Evolutionary conservation across 2,113 vertebrate species (phyloP), one percentile per base, ranked within the genome.

Genomic region (Drymodes brunneopygia): DNA sequence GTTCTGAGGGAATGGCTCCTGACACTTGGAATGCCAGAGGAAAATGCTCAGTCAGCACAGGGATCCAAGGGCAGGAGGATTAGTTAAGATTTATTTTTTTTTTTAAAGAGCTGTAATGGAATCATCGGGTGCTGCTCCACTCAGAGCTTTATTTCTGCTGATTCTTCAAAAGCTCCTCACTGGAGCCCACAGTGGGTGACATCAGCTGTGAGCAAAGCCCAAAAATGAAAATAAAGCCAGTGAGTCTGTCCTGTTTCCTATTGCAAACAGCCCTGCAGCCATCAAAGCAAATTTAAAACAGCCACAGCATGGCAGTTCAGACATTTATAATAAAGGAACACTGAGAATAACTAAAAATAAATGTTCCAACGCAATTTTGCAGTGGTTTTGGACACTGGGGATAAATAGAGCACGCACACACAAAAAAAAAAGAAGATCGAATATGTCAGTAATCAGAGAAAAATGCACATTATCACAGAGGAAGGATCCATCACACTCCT

Each of bases 21-120:
- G 36, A 60, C 86, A 12, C 73, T 56, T 33, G 57, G 69, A 71
- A 71, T 28, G 44, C 15, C 35, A 8, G 60, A 28, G 80, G 82
- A 77, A 87, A 90, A 11, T 21, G 94, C 93, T 92, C 38, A 38
- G 65, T 95, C 91, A 96, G 94, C 91, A 53, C 36, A 45, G 3
- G 16, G 11, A 93, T 15, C 89, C 89, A 36, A 79, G 61, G 64
- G 86, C 60, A 81, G 69, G 12, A 83, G 89, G 89, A 89, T 94
- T 94, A 89, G 57, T 38, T 45, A 11, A 73, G 69, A 7, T 81
- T 85, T 38, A n/a, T n/a, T 38, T 38, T 38, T 38, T 38, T 90
- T 54, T 70, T 2, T 2, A n/a, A 78, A 74, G 79, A 75, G 58
- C 47, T 93, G 23, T 44, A 24, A 81, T 67, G 84, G 67, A 88